phyloP scores from a whole-genome alignment of 35 echinoderm and acorn worm genomes.

The Acanthaster planci region DNA sequence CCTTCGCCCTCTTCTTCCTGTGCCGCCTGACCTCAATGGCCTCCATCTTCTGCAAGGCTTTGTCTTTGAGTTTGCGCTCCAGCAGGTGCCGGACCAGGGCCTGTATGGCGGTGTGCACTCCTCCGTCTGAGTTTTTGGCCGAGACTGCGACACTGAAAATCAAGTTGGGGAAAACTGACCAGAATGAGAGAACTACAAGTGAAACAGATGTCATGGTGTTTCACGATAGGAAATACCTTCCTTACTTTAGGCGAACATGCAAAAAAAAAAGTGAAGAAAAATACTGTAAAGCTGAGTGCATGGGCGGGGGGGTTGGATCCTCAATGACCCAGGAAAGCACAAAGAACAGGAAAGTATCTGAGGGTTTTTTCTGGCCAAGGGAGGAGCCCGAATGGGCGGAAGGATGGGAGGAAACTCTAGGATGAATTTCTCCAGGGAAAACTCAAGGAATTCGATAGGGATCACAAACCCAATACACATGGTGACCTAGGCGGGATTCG shows the following conservation, averaged over 20 bases:
- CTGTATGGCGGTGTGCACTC: constrained; percentile 84
- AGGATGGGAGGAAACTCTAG: too few relatives aligned
- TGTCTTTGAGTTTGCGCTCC: constrained; percentile 77
- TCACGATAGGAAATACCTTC: too few relatives aligned
- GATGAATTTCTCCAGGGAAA: too few relatives aligned
- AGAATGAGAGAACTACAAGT: neutral
- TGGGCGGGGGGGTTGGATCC: too few relatives aligned
- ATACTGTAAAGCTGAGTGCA: neutral
- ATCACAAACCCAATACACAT: too few relatives aligned
- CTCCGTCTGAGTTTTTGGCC: constrained; percentile 88
- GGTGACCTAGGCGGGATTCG: too few relatives aligned
- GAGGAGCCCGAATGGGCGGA: too few relatives aligned
- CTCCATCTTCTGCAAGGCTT: constrained; percentile 79
- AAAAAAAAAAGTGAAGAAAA: neutral
- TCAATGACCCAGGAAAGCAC: too few relatives aligned
- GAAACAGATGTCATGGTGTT: neutral
- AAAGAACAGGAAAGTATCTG: too few relatives aligned
- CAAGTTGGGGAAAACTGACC: neutral
- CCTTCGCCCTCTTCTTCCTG: constrained; percentile 58
- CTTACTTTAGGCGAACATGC: neutral
- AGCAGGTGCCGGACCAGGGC: constrained; percentile 89
- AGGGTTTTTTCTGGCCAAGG: too few relatives aligned
- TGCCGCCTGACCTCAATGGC: constrained; percentile 56
- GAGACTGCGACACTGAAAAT: constrained; percentile 89
- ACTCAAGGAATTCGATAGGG: too few relatives aligned